Percentiles rank a stretch among this genome's conserved stretches.
phyloP scores from a whole-genome alignment of 2,113 vertebrate species.

The Lota lota region DNA sequence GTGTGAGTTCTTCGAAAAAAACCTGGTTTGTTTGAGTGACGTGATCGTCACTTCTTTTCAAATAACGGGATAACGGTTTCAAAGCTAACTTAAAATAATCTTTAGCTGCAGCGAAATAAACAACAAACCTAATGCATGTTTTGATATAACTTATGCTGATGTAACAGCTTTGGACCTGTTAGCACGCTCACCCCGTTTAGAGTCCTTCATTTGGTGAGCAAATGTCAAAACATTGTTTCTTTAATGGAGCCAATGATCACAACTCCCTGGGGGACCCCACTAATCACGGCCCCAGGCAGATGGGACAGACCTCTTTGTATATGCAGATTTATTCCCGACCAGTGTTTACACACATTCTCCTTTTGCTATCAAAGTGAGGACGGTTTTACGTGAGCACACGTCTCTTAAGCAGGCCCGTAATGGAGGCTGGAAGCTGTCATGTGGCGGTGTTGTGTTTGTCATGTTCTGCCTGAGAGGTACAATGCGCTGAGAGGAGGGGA shows the following conservation, averaged over 20 bases:
- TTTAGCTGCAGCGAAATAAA: constrained; percentile 15
- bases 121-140: constrained; percentile 55
- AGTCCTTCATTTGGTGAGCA: constrained; percentile 36
- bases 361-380: no score
- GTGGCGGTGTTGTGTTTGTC: constrained; percentile 57
- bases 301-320: constrained; percentile 48
- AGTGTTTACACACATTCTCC: constrained; percentile 52
- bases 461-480: constrained; percentile 54
- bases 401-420: constrained; percentile 43
- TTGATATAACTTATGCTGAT: constrained; percentile 11
- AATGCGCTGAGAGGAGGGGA: constrained; percentile 49
- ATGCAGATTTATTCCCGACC: constrained; percentile 57
- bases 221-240: constrained; percentile 62
- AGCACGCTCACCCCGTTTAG: constrained; percentile 25
- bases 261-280: constrained; percentile 43
- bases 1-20: no score
- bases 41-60: no score
- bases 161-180: constrained; percentile 35
- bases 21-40: no score
- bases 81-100: no score
- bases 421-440: constrained; percentile 52
- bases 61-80: no score
- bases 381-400: constrained; percentile 28
- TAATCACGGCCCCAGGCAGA: constrained; percentile 50
- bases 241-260: constrained; percentile 58